These are phyloP conservation scores for Falco cherrug DNA, from an alignment of 2,797 vertebrate genomes.

Conservation along the genomic window DNA sequence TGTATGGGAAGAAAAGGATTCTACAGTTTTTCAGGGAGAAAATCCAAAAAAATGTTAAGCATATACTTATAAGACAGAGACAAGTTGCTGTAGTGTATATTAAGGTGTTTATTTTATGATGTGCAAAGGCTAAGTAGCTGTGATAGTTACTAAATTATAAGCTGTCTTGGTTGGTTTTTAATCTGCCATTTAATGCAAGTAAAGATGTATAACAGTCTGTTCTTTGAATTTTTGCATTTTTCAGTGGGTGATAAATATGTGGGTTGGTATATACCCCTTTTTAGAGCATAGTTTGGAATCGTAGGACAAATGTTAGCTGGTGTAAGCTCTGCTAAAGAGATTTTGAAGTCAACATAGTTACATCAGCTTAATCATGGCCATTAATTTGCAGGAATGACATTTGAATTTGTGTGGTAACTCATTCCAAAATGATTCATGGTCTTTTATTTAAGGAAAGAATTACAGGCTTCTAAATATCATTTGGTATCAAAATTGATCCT, in stretches of 20 bases:
- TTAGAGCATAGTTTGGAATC: background rate
- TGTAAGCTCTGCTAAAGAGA: background rate
- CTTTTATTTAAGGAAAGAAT: slow-evolving; percentile 42
- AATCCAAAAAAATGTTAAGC: background rate
- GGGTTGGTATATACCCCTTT: background rate
- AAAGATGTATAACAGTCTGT: background rate
- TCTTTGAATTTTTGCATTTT: background rate
- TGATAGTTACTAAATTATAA: background rate
- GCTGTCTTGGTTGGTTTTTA: background rate
- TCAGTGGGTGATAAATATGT: background rate
- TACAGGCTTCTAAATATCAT: slow-evolving; percentile 11
- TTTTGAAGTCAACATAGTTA: slow-evolving; percentile 9
- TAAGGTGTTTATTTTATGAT: background rate
- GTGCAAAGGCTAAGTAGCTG: background rate
- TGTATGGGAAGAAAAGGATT: background rate
- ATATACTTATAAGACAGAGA: background rate
- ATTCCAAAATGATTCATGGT: background rate
- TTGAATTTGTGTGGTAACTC: slow-evolving; percentile 25
- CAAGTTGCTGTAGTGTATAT: background rate
- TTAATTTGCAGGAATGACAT: slow-evolving; percentile 22
- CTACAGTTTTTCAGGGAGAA: background rate
- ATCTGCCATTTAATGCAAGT: background rate
- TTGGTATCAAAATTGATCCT: slow-evolving; percentile 35
- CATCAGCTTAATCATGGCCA: background rate
- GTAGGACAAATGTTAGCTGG: background rate